Base-by-base conservation (phyloP, 2,113 vertebrate genomes). In the Hippocampus guttulatus region DNA sequence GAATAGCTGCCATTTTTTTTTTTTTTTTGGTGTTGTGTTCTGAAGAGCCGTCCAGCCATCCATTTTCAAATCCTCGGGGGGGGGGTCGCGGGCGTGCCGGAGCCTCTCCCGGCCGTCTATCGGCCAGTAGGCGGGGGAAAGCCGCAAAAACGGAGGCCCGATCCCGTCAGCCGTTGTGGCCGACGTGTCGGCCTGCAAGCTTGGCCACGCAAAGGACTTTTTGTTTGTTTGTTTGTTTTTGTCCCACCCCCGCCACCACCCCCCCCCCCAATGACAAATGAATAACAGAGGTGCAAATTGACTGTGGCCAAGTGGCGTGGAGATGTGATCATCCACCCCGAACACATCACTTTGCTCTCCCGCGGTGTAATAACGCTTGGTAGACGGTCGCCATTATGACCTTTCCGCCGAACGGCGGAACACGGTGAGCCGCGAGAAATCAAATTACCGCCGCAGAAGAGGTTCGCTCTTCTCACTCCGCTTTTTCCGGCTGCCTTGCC, bases 401-500 rank as follows among this genome's bases (percentile, higher is more conserved):
- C 82, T 81, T 84, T 75, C 73, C 72, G 71, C 73, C 79, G 74
- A 73, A 84, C 77, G 43, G 72, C 71, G n/a, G 76, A 79, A 86
- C 76, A 77, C 84, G 80, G 82, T 25, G 77, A 89, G 82, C 82
- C 83, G 84, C 74, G 74, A 75, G 78, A 88, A 88, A 90, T 87
- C 80, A 87, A 91, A 91, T 90, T 88, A 90, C 82, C 14, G 71
- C 88, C 78, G 75, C 30, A 83, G 81, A 90, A 77, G 80, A 81
- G 81, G 77, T 71, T 45, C 69, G 54, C 74, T 83, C 60, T 74
- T 68, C 64, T 80, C 73, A 69, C 70, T 72, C 25, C 14, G 6
- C 68, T 45, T 41, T 70, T 64, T 18, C 67, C 33, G 12, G 27
- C 58, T 30, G 40, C 51, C 16, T 60, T 57, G 67, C 51, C 65